Percentiles rank a stretch among this genome's conserved stretches.
These are phyloP conservation scores for Xestia c-nigrum DNA, from an alignment of 2,888 invertebrate genomes.

Conservation along the genomic window DNA sequence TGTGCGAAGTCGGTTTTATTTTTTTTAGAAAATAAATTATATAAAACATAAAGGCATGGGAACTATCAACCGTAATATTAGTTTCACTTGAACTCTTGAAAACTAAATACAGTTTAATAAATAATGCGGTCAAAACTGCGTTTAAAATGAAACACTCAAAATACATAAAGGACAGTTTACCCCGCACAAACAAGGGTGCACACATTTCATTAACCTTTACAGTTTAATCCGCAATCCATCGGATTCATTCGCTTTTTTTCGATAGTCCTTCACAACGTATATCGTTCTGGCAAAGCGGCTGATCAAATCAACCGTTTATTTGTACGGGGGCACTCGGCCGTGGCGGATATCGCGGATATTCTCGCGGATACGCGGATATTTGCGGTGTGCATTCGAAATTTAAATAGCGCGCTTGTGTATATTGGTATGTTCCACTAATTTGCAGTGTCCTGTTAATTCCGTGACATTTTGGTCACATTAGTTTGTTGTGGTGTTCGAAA, in stretches of 20 bases:
- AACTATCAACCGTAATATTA: neutral
- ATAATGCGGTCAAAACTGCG: neutral
- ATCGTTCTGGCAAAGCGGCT: constrained; percentile 72
- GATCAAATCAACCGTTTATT: constrained; percentile 85
- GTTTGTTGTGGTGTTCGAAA: constrained; percentile 28
- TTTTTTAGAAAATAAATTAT: neutral
- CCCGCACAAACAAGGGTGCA: constrained; percentile 60
- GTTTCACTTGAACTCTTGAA: neutral
- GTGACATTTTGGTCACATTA: constrained; percentile 56
- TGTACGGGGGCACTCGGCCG: constrained; percentile 78
- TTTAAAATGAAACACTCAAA: constrained; percentile 16
- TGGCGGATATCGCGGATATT: constrained; percentile 71
- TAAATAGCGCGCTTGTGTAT: constrained; percentile 65
- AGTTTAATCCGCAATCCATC: constrained; percentile 70
- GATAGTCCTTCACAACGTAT: constrained; percentile 67
- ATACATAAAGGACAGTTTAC: constrained; percentile 48
- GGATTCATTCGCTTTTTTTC: constrained; percentile 73
- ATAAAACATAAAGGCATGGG: neutral
- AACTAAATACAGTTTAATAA: neutral
- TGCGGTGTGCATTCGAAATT: constrained; percentile 68
- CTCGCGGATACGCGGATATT: constrained; percentile 69
- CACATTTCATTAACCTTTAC: constrained; percentile 77
- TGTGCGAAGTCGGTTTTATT: too few relatives aligned
- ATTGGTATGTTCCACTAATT: constrained; percentile 65
- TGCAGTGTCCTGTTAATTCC: constrained; percentile 59